Conservation (phyloP, 92 coral and sea anemone species). For the Umimayanthus kanabou region DNA sequence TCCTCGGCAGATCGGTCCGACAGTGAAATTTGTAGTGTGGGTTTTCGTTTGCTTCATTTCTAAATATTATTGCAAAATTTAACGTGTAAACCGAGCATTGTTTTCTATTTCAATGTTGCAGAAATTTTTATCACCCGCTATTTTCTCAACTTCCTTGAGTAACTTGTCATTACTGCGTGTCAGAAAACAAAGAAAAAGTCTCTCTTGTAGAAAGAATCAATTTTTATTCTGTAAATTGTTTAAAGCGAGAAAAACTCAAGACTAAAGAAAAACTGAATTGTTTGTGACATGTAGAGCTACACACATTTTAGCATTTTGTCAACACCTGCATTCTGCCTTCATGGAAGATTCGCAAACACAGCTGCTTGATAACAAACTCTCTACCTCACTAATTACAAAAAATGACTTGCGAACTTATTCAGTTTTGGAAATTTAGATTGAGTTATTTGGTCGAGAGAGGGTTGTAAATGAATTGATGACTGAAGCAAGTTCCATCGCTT, state of each 20-base stretch:
- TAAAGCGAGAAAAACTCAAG: background rate
- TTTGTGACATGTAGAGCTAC: background rate
- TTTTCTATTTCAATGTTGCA: background rate
- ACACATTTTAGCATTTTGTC: conserved; percentile 9
- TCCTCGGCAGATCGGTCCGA: too few relatives aligned
- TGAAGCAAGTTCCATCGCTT: background rate
- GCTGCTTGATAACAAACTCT: conserved; percentile 18
- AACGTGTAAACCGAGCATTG: background rate
- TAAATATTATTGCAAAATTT: background rate
- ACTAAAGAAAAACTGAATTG: background rate
- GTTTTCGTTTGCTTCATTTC: background rate
- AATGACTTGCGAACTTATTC: background rate
- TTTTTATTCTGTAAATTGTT: background rate
- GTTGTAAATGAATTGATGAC: background rate
- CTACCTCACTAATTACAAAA: conserved; percentile 15
- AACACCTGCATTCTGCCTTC: background rate
- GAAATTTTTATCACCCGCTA: background rate
- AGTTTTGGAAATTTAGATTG: background rate
- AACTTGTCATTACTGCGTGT: background rate
- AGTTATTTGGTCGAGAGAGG: background rate
- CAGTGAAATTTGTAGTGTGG: too few relatives aligned
- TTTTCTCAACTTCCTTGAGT: background rate
- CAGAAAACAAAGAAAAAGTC: too few relatives aligned
- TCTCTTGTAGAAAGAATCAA: background rate
- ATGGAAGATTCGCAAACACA: background rate